These are phyloP conservation scores for Aurelia sp. DNA, from an alignment of 30 jellyfish, hydroid and myxozoan genomes.

Conservation along the genomic window DNA sequence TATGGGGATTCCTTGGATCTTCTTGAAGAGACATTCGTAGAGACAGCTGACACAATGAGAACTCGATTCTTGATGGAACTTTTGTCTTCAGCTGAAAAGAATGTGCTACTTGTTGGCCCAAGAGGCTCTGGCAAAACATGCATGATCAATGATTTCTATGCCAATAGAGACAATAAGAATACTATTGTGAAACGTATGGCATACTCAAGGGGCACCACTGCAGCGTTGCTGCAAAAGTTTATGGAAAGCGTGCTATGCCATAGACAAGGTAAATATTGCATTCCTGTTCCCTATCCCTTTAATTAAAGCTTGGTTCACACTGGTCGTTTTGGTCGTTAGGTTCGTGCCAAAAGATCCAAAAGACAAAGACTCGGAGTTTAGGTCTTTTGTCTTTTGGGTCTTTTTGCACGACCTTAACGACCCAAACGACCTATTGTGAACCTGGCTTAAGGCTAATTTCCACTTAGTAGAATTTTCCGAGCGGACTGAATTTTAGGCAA, in stretches of 20 bases:
- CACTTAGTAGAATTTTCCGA: too few species aligned
- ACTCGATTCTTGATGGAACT: constrained; percentile 84
- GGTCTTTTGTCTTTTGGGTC: too few species aligned
- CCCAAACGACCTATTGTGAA: too few species aligned
- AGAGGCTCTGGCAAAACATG: constrained; percentile 84
- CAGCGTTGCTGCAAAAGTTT: constrained; percentile 69
- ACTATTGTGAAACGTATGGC: constrained; percentile 66
- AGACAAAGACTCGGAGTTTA: too few species aligned
- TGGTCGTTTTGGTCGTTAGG: too few species aligned
- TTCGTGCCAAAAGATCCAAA: too few species aligned
- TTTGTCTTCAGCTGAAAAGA: constrained; percentile 60
- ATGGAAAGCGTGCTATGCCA: constrained; percentile 77
- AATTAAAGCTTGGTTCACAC: too few species aligned
- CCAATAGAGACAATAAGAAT: constrained; percentile 53
- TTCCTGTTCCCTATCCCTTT: too few species aligned
- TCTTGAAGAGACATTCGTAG: constrained; percentile 79
- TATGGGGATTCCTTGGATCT: constrained; percentile 70
- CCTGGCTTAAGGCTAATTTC: too few species aligned
- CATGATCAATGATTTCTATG: constrained; percentile 66
- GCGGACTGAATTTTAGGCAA: too few species aligned
- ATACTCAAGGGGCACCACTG: constrained; percentile 81
- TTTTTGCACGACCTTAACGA: too few species aligned
- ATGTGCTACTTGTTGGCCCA: constrained; percentile 77
- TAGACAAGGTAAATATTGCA: constrained; percentile 71
- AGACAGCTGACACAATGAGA: constrained; percentile 78